phyloP scores from a whole-genome alignment of 1,140 invertebrate genomes.

The Bombus confusus region DNA sequence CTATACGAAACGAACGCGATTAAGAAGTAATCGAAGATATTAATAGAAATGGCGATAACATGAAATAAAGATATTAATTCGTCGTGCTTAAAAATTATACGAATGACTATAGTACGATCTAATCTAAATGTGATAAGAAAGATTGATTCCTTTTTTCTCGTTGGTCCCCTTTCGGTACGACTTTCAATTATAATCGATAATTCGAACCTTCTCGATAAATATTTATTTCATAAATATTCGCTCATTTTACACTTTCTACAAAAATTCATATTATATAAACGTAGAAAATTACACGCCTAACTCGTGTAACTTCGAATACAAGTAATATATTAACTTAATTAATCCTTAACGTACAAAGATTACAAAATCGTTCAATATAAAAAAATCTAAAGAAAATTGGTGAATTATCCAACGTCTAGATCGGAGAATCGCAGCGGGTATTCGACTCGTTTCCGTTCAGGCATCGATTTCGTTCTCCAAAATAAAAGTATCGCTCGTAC shows the following conservation, averaged over 20 bases:
- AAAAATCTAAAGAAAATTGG: background rate
- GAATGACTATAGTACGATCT: slow-evolving; percentile 4
- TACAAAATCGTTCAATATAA: background rate
- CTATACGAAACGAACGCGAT: background rate
- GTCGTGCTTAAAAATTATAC: slow-evolving; percentile 11
- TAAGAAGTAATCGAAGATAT: background rate
- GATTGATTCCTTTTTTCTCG: background rate
- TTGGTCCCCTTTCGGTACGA: slow-evolving; percentile 33
- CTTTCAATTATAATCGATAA: background rate
- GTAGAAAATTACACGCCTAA: background rate
- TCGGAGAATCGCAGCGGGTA: background rate
- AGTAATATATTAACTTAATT: slow-evolving; percentile 9
- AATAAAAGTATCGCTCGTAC: slow-evolving; percentile 11
- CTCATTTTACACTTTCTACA: slow-evolving; percentile 2
- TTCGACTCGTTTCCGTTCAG: background rate
- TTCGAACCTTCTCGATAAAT: slow-evolving; percentile 18
- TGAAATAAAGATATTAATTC: slow-evolving; percentile 7
- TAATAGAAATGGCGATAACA: slow-evolving; percentile 3
- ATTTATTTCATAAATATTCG: slow-evolving; percentile 11
- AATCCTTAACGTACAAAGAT: background rate
- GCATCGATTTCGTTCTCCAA: background rate
- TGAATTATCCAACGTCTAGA: slow-evolving; percentile 9
- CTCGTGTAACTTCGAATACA: background rate
- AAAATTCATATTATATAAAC: slow-evolving; percentile 1
- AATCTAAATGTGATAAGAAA: slow-evolving; percentile 37